phyloP scores from a whole-genome alignment of 2,113 vertebrate genomes.

The Hymenochirus boettgeri region DNA sequence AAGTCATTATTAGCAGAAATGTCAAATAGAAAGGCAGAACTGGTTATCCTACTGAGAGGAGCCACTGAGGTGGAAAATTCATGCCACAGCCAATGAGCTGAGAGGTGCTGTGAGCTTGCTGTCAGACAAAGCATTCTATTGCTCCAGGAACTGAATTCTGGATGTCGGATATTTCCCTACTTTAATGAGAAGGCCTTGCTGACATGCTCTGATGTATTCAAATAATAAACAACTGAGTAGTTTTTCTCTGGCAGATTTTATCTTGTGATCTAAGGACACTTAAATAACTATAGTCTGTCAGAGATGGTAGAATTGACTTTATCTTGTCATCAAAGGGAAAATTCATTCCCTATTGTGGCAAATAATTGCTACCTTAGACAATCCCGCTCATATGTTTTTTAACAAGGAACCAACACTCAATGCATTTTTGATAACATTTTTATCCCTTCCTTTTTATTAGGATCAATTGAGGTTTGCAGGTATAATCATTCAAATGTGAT shows the following conservation, averaged over 20 bases:
- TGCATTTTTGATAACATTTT: neutral
- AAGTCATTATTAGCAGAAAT: constrained; percentile 63
- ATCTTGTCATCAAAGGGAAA: constrained; percentile 49
- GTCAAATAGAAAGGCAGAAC: constrained; percentile 54
- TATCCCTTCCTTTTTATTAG: neutral
- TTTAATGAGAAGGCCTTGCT: constrained; percentile 47
- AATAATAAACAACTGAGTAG: constrained; percentile 44
- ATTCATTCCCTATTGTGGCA: constrained; percentile 38
- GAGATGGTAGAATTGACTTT: constrained; percentile 42
- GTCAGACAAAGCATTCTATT: constrained; percentile 53
- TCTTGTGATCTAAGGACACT: constrained; percentile 50
- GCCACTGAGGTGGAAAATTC: constrained; percentile 57
- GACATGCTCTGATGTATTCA: constrained; percentile 45
- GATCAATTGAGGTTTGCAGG: neutral
- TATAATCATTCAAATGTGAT: neutral
- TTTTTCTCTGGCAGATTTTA: constrained; percentile 48
- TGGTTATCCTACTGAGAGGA: constrained; percentile 55
- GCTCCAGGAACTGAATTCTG: constrained; percentile 45
- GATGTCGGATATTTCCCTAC: constrained; percentile 46
- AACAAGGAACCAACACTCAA: neutral
- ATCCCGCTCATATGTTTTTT: neutral
- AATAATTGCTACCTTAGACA: neutral
- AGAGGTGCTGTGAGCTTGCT: constrained; percentile 47
- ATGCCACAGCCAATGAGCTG: constrained; percentile 38
- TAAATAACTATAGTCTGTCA: constrained; percentile 38